Percentiles rank a stretch among this genome's conserved stretches.
Conservation (phyloP, 2,797 vertebrate species). For the Naso thynnoides region DNA sequence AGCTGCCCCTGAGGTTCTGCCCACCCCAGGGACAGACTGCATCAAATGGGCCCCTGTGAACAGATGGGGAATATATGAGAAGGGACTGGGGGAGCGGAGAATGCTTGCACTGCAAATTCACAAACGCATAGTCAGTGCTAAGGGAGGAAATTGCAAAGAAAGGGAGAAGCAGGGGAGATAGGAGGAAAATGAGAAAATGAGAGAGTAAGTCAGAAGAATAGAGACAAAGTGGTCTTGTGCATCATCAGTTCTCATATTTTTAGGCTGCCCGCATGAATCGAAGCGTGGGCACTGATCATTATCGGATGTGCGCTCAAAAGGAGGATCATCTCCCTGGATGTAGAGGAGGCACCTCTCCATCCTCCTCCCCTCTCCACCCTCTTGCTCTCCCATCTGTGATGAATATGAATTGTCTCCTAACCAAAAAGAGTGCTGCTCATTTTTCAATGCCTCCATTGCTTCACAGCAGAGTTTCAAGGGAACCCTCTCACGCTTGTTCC, state of each 20-base stretch:
- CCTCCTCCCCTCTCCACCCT: not conserved
- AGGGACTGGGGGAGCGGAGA: slow-evolving; percentile 37
- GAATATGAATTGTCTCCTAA: slow-evolving; percentile 70
- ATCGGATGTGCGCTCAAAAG: slow-evolving; percentile 59
- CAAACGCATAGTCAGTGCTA: slow-evolving; percentile 40
- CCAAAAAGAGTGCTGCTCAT: slow-evolving; percentile 61
- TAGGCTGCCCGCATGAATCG: slow-evolving; percentile 46
- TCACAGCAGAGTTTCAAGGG: slow-evolving; percentile 59
- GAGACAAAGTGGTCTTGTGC: slow-evolving; percentile 29
- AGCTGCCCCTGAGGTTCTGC: slow-evolving; percentile 64
- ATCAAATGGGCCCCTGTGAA: slow-evolving; percentile 51
- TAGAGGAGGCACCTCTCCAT: slow-evolving; percentile 39
- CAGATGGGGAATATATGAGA: slow-evolving; percentile 63
- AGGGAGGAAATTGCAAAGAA: slow-evolving; percentile 43
- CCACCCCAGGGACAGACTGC: slow-evolving; percentile 50
- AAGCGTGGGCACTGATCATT: slow-evolving; percentile 55
- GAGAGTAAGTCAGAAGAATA: slow-evolving; percentile 25
- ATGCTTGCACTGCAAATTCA: slow-evolving; percentile 62
- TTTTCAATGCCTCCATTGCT: slow-evolving; percentile 60
- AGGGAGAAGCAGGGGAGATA: slow-evolving; percentile 24
- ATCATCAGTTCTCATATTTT: slow-evolving; percentile 64
- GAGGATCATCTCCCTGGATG: slow-evolving; percentile 60
- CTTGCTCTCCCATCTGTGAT: slow-evolving; percentile 59
- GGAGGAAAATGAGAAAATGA: slow-evolving; percentile 23
- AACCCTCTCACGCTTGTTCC: slow-evolving; percentile 57